Evolutionary conservation across 2,888 invertebrate species (phyloP).

Genomic region (Melanostoma mellinum): DNA sequence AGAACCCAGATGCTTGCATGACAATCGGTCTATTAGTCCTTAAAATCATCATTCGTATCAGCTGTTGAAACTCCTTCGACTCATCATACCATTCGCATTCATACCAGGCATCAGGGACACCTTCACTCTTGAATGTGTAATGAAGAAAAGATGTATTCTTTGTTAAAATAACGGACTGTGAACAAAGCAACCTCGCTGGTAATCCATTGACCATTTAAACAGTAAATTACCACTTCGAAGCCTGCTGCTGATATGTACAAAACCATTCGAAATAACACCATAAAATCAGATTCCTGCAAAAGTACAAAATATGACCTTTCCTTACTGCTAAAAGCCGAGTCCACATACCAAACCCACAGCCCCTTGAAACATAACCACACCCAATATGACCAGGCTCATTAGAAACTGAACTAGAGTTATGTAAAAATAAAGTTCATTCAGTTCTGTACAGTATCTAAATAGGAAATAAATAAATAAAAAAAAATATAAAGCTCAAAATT

Average conservation of each 20-base stretch:
- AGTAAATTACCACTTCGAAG: constrained; percentile 77
- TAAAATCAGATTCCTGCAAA: constrained; percentile 31
- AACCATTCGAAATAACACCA: constrained; percentile 74
- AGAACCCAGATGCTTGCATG: constrained; percentile 78
- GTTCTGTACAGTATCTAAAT: constrained; percentile 61
- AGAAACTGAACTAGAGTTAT: constrained; percentile 77
- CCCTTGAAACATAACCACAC: constrained; percentile 77
- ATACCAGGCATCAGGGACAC: constrained; percentile 76
- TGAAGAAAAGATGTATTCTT: not conserved
- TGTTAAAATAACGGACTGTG: constrained; percentile 16
- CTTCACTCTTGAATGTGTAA: constrained; percentile 73
- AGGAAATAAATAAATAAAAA: not conserved
- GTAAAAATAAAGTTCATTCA: constrained; percentile 76
- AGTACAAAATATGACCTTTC: not conserved
- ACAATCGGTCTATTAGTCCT: constrained; percentile 75
- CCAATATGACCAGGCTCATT: constrained; percentile 77
- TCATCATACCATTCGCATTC: constrained; percentile 78
- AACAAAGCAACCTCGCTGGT: not conserved
- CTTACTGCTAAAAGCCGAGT: not conserved
- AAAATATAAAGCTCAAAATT: not conserved
- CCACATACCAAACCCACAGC: constrained; percentile 76
- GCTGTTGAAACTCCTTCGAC: constrained; percentile 75
- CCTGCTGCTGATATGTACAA: constrained; percentile 76
- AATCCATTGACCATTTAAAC: constrained; percentile 77
- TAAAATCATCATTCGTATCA: constrained; percentile 78